phyloP scores from a whole-genome alignment of 2,113 vertebrate genomes.

The Clinocottus analis region DNA sequence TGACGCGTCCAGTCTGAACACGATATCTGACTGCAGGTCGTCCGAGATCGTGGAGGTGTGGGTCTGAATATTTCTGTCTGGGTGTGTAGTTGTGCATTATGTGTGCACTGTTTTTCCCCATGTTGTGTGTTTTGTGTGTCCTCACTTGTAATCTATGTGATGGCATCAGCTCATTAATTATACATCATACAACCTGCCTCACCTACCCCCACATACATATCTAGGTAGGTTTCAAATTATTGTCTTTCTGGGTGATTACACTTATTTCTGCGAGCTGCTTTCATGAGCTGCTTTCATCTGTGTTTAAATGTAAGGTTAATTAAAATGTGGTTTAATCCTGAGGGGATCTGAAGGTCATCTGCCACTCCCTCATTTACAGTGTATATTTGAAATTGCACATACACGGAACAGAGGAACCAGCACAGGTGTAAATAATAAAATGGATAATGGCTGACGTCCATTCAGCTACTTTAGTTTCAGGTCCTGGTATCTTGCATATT shows the following conservation, averaged over 20 bases:
- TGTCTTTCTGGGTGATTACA: neutral
- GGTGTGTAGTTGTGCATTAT: neutral
- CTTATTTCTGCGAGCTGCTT: neutral
- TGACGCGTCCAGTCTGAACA: neutral
- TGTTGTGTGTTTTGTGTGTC: neutral
- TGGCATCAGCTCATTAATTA: slow-evolving; percentile 19
- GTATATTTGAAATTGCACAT: neutral
- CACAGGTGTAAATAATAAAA: neutral
- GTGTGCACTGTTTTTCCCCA: neutral
- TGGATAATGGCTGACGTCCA: neutral
- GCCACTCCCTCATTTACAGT: neutral
- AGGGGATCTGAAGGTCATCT: neutral
- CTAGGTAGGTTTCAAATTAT: neutral
- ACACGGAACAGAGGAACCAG: neutral
- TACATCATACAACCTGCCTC: neutral
- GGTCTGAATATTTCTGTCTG: neutral
- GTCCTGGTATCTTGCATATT: neutral
- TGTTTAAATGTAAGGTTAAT: slow-evolving; percentile 1
- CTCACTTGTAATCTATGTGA: neutral
- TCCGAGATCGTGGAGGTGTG: neutral
- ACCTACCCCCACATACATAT: neutral
- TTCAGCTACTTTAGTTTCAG: neutral
- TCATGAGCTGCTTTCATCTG: neutral
- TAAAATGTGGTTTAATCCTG: neutral
- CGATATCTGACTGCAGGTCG: neutral